phyloP scores from a whole-genome alignment of 2,797 vertebrate species.

The Paratrypauchen microcephalus region DNA sequence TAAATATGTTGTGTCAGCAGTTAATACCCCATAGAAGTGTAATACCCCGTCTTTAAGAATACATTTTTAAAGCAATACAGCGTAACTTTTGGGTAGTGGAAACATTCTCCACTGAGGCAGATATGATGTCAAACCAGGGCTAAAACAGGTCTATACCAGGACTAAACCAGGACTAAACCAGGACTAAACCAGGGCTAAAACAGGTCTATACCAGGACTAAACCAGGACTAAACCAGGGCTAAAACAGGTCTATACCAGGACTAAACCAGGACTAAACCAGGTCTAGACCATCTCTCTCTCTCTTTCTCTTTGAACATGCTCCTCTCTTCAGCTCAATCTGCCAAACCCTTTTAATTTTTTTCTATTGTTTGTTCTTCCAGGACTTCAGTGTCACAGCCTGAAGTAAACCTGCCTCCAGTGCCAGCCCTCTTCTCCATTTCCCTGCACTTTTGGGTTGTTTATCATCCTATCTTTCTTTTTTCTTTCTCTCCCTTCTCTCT shows the following conservation, averaged over 20 bases:
- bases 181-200: background rate
- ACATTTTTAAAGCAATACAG: too few relatives aligned
- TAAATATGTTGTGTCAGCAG: too few relatives aligned
- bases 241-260: background rate
- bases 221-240: background rate
- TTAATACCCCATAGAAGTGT: too few relatives aligned
- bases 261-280: background rate
- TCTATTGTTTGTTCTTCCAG: constrained; percentile 71
- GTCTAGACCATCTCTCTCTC: constrained; percentile 28
- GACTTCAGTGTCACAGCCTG: constrained; percentile 74
- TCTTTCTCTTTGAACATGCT: constrained; percentile 72
- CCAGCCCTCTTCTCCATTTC: constrained; percentile 76
- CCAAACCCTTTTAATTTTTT: constrained; percentile 62
- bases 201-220: background rate
- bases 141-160: too few relatives aligned
- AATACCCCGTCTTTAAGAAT: too few relatives aligned
- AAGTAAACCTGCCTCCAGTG: constrained; percentile 75
- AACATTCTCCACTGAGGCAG: background rate
- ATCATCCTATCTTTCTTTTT: constrained; percentile 54
- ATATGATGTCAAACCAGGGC: too few relatives aligned
- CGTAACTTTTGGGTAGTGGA: too few relatives aligned
- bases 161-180: too few relatives aligned
- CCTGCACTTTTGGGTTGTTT: constrained; percentile 63
- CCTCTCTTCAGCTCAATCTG: constrained; percentile 65
- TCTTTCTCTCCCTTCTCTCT: constrained; percentile 52